These are phyloP conservation scores for Falco concolor DNA, from an alignment of 2,797 vertebrate genomes.

Conservation along the genomic window DNA sequence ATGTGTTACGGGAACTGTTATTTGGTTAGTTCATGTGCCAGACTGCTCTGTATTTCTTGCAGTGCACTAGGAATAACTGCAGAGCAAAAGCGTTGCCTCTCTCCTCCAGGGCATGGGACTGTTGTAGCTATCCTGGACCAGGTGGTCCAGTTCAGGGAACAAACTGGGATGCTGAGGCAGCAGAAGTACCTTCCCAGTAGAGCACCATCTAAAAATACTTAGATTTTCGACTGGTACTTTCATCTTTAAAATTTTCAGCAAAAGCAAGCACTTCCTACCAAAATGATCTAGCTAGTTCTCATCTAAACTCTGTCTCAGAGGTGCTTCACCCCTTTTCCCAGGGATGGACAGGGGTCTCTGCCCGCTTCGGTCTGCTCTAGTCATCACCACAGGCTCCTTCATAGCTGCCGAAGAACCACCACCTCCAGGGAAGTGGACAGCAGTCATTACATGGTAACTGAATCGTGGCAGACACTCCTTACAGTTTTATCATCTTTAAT, in stretches of 20 bases:
- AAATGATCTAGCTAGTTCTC: neutral
- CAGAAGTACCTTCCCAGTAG: neutral
- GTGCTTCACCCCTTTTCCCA: neutral
- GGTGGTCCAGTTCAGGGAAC: neutral
- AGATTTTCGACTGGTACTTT: neutral
- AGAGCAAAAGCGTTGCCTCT: neutral
- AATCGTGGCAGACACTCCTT: neutral
- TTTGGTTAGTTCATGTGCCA: neutral
- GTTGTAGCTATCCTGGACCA: neutral
- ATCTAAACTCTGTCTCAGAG: neutral
- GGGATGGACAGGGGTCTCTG: neutral
- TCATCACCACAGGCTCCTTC: neutral
- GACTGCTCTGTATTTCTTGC: neutral
- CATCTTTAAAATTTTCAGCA: neutral
- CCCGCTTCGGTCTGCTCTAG: neutral
- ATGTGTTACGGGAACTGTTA: neutral
- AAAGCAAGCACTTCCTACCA: neutral
- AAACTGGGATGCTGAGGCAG: neutral
- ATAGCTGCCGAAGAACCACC: neutral
- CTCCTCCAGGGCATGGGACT: neutral
- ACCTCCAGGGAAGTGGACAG: neutral
- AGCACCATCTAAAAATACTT: neutral
- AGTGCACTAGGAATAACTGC: neutral
- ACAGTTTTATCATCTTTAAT: conserved; percentile 7
- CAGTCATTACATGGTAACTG: conserved; percentile 2